These are phyloP conservation scores for Autographa pulchrina DNA, from an alignment of 2,888 invertebrate genomes.

Conservation along the genomic window DNA sequence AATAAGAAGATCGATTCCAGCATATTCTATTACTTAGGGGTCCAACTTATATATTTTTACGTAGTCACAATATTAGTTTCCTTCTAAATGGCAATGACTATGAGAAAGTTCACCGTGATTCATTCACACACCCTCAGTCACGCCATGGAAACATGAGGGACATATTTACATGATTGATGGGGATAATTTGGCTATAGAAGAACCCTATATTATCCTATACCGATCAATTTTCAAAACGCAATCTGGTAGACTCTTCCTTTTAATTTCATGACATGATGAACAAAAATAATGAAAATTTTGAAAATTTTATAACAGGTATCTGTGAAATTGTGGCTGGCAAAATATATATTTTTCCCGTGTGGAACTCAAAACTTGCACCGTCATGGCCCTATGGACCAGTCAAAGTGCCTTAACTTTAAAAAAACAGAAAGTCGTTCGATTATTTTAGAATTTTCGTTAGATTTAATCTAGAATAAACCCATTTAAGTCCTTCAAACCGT, in stretches of 20 bases:
- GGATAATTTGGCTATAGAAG: conserved; percentile 1
- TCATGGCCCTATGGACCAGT: not conserved
- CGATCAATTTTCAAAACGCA: conserved; percentile 4
- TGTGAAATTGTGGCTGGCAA: not conserved
- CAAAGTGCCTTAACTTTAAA: not conserved
- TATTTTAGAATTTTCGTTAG: not conserved
- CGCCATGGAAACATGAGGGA: conserved; percentile 1
- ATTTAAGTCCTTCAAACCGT: not conserved
- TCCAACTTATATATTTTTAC: not conserved
- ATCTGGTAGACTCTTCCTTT: not conserved
- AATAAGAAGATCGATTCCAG: too few relatives aligned
- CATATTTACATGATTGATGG: conserved; percentile 4
- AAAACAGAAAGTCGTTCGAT: not conserved
- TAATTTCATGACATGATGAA: not conserved
- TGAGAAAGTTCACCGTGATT: not conserved
- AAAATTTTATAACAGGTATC: too few relatives aligned
- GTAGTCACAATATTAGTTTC: not conserved
- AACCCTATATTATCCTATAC: not conserved
- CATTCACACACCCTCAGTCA: not conserved
- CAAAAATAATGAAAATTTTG: too few relatives aligned
- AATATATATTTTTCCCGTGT: not conserved
- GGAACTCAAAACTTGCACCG: not conserved
- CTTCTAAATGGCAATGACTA: not conserved
- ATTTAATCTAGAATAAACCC: too few relatives aligned
- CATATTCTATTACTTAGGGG: too few relatives aligned